Percentiles rank a stretch among this genome's conserved stretches.
Conservation (phyloP, 2,888 invertebrate genomes). For the Eupeodes luniger region DNA sequence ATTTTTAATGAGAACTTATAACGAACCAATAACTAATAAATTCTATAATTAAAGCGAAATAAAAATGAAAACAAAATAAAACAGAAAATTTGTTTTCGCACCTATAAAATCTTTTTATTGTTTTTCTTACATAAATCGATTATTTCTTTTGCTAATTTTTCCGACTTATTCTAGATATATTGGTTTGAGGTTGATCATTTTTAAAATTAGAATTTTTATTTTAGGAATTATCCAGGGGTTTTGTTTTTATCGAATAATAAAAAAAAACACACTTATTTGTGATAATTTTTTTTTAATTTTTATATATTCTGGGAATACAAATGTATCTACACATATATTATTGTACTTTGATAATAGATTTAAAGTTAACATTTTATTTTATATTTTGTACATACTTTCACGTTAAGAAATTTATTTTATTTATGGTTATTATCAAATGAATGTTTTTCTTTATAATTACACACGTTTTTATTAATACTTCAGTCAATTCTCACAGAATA, state of each 20-base stretch:
- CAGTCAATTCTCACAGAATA: too few species aligned
- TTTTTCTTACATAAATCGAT: background rate
- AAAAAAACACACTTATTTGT: too few species aligned
- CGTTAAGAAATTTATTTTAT: too few species aligned
- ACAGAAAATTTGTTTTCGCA: conserved; percentile 17
- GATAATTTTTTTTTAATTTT: too few species aligned
- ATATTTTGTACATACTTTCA: too few species aligned
- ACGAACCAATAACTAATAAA: background rate
- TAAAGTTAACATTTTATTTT: too few species aligned
- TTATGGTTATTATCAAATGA: too few species aligned
- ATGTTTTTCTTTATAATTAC: too few species aligned
- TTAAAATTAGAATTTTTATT: conserved; percentile 18
- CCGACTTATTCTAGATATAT: background rate
- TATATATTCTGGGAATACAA: too few species aligned
- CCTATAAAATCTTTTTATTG: conserved; percentile 2
- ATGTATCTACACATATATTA: too few species aligned
- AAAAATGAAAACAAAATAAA: background rate
- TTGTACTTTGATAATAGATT: too few species aligned
- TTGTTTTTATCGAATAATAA: background rate
- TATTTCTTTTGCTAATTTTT: background rate
- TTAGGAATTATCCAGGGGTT: background rate
- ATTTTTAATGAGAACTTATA: background rate
- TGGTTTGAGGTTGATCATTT: conserved; percentile 19
- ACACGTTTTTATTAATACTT: too few species aligned
- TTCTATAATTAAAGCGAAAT: conserved; percentile 4